Conservation (phyloP, 2,113 vertebrate species). For the Elaphurus davidianus region DNA sequence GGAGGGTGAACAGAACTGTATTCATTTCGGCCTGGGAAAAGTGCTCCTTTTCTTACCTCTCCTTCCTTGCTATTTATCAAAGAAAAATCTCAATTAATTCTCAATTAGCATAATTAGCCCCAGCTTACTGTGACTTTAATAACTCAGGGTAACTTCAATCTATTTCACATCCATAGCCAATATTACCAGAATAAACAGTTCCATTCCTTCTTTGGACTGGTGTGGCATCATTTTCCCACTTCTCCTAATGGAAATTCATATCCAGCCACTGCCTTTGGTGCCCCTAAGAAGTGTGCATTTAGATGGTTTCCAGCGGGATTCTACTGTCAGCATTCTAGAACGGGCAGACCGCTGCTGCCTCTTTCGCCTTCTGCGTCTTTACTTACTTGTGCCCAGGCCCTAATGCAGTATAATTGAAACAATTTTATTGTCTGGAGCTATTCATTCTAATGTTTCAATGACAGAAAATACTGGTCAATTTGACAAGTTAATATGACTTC, state of each 20-base stretch:
- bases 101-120: slow-evolving; percentile 65
- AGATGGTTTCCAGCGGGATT: slow-evolving; percentile 39
- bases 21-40: slow-evolving; percentile 27
- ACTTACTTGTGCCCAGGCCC: slow-evolving; percentile 76
- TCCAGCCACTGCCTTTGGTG: background rate
- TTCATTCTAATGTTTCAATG: slow-evolving; percentile 83
- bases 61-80: slow-evolving; percentile 60
- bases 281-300: slow-evolving; percentile 43
- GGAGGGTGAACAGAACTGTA: slow-evolving; percentile 57
- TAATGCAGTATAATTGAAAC: slow-evolving; percentile 89
- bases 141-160: slow-evolving; percentile 58
- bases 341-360: slow-evolving; percentile 53
- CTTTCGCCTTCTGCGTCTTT: slow-evolving; percentile 78
- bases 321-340: slow-evolving; percentile 54
- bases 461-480: slow-evolving; percentile 87
- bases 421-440: slow-evolving; percentile 88
- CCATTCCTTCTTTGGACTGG: background rate
- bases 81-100: slow-evolving; percentile 63
- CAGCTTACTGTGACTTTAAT: slow-evolving; percentile 58
- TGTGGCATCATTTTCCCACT: background rate
- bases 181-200: slow-evolving; percentile 44
- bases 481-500: slow-evolving; percentile 88
- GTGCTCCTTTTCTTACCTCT: slow-evolving; percentile 52
- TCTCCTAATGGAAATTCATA: slow-evolving; percentile 36
- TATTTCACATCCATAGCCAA: slow-evolving; percentile 40